A percentile compares a stretch with the other conserved stretches of the same genome.
phyloP scores from a whole-genome alignment of 2,888 invertebrate genomes.

The Latheticus oryzae region DNA sequence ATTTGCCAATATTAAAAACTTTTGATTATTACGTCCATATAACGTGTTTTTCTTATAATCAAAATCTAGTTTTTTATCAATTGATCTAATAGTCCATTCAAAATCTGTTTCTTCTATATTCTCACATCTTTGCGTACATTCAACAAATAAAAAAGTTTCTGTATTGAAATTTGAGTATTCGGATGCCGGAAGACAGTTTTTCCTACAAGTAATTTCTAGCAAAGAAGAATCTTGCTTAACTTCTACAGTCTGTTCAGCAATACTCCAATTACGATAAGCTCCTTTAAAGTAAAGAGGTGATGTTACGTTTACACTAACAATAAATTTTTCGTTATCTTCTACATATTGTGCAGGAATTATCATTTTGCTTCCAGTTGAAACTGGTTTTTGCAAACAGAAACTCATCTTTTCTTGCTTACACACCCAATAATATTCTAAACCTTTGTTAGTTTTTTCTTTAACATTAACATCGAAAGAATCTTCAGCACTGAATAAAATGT shows the following conservation, averaged over 20 bases:
- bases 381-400: not conserved
- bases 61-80: constrained; percentile 4
- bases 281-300: not conserved
- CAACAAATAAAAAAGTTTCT: constrained; percentile 2
- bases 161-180: not conserved
- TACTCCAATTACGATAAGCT: not conserved
- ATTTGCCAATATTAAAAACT: not conserved
- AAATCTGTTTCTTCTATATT: not conserved
- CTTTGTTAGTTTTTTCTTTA: not conserved
- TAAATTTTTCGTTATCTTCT: not conserved
- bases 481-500: not conserved
- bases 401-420: not conserved
- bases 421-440: not conserved
- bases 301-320: not conserved
- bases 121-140: not conserved
- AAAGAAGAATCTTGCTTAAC: not conserved
- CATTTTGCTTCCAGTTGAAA: not conserved
- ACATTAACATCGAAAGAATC: not conserved
- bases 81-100: constrained; percentile 8
- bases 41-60: constrained; percentile 14
- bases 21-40: constrained; percentile 1
- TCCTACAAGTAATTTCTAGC: constrained; percentile 6
- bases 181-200: constrained; percentile 15
- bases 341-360: constrained; percentile 1
- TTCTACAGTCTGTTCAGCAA: constrained; percentile 1